Percentiles rank a stretch among this genome's conserved stretches.
These are phyloP conservation scores for Echinarachnius parma DNA, from an alignment of 53 echinoderm and acorn worm genomes.

Conservation along the genomic window DNA sequence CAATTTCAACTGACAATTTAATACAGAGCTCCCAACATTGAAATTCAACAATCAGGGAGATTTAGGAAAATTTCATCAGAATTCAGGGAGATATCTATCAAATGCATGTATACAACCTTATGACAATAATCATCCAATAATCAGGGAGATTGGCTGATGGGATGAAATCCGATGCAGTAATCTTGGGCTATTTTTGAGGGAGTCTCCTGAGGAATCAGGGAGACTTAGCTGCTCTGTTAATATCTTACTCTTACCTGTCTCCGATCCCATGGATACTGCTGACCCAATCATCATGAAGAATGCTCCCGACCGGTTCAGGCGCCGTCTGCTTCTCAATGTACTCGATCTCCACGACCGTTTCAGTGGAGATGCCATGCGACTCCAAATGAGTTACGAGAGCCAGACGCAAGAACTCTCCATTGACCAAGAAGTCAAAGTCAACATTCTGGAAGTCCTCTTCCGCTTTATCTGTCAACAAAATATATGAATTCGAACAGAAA, in stretches of 20 bases:
- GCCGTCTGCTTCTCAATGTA: constrained; percentile 87
- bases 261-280: constrained; percentile 68
- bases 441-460: constrained; percentile 60
- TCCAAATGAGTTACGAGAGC: constrained; percentile 79
- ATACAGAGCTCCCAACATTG: no score
- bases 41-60: no score
- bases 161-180: no score
- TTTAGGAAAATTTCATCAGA: no score
- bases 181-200: no score
- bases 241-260: constrained; percentile 61
- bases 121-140: no score
- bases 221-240: no score
- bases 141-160: no score
- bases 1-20: no score
- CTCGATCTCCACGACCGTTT: constrained; percentile 88
- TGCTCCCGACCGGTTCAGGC: constrained; percentile 82
- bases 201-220: no score
- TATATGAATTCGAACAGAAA: not conserved
- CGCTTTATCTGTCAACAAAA: constrained; percentile 51
- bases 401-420: constrained; percentile 84
- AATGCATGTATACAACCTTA: no score
- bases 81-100: no score
- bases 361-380: constrained; percentile 74
- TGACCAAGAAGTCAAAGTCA: constrained; percentile 92
- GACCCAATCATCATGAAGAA: constrained; percentile 97